Base-by-base conservation (phyloP, 2,797 vertebrate species). In the Loriculus beryllinus region DNA sequence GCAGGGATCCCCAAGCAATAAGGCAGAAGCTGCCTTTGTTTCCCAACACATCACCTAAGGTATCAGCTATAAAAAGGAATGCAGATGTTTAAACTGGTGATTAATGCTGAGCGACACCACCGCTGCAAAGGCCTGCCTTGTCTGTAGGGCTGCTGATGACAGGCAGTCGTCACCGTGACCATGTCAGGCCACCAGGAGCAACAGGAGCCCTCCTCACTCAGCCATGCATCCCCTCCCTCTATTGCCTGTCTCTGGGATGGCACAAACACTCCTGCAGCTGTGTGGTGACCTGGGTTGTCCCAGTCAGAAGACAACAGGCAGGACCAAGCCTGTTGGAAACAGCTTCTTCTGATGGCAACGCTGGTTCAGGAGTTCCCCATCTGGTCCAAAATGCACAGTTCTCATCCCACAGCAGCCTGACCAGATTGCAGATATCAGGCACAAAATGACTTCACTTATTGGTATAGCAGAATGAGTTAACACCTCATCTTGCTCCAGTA, bases 21-120 rank as follows among this genome's bases (percentile, higher is more conserved):
- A 67, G 48, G 29, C 26, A 92, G 76, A 89, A 74, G 67, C 56
- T 88, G 82, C 48, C 33, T 72, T 42, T 78, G 19, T 67, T 81
- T 78, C 40, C 2, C 65, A 83, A 60, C 2, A 51, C 5, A 19
- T 45, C 47, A 54, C 72, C 47, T 31, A 26, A 88, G 43, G 33
- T 72, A 78, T 62, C 25, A 39, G 48, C 63, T 82, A 33, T 25
- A 72, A 72, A 75, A 90, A 81, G 52, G 16, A 62, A 81, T 26
- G 49, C 56, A 48, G 76, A 37, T 56, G 45, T 64, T 93, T 28
- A 26, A 59, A 40, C 4, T 11, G 45, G 31, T 47, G 70, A 56
- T 12, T 49, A 51, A 72, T n/a, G 88, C 65, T 59, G 60, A 67
- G 64, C 47, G 52, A 45, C 14, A 10, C 10, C 67, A 49, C 1